These are phyloP conservation scores for Campylorhamphus procurvoides DNA, from an alignment of 2,113 vertebrate genomes.

Conservation along the genomic window DNA sequence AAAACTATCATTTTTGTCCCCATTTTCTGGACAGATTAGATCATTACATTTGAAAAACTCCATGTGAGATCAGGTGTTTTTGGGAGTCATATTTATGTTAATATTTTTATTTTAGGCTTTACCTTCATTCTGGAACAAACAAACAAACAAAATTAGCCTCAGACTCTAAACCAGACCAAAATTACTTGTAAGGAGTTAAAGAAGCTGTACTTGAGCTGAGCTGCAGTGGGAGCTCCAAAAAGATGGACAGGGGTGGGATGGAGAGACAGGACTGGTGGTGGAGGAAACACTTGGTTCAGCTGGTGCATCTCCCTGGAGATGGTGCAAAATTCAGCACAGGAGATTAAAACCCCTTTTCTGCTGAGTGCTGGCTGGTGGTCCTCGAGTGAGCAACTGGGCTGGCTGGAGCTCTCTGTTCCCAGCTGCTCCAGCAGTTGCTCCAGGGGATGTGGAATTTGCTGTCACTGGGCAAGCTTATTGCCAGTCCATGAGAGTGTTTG, in stretches of 20 bases:
- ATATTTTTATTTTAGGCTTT: not conserved
- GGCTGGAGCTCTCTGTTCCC: not conserved
- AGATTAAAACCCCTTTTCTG: not conserved
- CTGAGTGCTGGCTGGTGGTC: not conserved
- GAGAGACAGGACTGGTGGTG: not conserved
- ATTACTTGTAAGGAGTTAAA: not conserved
- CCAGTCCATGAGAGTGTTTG: not conserved
- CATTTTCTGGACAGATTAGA: not conserved
- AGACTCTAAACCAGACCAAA: not conserved
- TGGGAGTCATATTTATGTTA: not conserved
- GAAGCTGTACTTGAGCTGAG: not conserved
- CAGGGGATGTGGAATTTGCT: not conserved
- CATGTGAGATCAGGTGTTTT: not conserved
- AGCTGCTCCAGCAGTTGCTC: not conserved
- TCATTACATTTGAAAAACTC: not conserved
- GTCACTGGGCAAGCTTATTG: too few relatives aligned
- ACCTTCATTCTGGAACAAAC: not conserved
- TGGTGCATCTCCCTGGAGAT: not conserved
- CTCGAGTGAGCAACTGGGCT: accelerated
- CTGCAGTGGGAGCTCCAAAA: not conserved
- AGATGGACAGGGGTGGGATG: too few relatives aligned
- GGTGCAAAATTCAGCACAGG: not conserved
- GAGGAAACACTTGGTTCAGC: not conserved
- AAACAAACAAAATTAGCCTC: not conserved
- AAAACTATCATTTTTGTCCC: not conserved